Conservation (phyloP, 2,113 vertebrate genomes). For the Sialia sialis region DNA sequence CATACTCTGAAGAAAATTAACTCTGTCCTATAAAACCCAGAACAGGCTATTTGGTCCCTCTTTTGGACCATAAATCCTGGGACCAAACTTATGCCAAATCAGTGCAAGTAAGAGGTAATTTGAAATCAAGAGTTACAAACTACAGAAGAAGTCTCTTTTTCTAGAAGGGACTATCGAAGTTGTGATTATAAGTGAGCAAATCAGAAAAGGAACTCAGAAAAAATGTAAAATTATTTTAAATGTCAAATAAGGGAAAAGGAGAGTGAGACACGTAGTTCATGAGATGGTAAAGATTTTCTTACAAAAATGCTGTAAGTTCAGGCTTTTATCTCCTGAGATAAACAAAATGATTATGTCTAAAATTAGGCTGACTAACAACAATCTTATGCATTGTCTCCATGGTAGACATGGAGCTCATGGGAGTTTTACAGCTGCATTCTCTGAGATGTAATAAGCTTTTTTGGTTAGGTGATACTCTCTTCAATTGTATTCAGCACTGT, state of each 20-base stretch:
- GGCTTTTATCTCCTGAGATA: background rate
- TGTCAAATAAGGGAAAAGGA: background rate
- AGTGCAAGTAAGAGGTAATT: background rate
- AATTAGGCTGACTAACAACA: background rate
- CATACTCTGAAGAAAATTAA: background rate
- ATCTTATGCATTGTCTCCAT: background rate
- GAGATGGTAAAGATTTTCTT: background rate
- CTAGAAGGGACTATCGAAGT: background rate
- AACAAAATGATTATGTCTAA: background rate
- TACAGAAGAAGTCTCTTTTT: background rate
- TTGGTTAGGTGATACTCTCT: background rate
- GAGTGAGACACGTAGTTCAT: background rate
- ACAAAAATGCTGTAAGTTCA: background rate
- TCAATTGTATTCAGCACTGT: background rate
- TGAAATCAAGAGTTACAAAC: background rate
- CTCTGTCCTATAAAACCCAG: background rate
- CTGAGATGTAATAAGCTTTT: background rate
- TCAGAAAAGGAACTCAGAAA: background rate
- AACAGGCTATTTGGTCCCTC: background rate
- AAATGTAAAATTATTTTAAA: background rate
- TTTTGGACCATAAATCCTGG: background rate
- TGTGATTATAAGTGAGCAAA: background rate
- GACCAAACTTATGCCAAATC: background rate
- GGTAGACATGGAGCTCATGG: background rate
- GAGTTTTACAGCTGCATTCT: background rate